These are phyloP conservation scores for Bradypodion pumilum DNA, from an alignment of 2,797 vertebrate species.

Conservation along the genomic window DNA sequence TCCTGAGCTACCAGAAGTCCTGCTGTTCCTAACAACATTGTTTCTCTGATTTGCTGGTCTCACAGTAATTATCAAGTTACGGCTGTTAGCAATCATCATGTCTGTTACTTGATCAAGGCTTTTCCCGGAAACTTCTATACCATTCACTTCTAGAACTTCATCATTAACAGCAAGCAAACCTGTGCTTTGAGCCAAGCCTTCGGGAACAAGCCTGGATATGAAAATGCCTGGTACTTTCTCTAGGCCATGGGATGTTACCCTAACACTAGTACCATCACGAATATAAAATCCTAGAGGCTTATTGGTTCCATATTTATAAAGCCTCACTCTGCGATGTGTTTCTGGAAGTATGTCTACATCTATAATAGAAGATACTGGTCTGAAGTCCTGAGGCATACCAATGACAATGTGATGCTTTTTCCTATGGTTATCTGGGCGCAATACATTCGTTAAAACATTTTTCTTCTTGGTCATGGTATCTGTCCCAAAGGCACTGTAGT, in stretches of 20 bases:
- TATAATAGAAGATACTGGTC: slow-evolving; percentile 96
- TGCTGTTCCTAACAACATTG: slow-evolving; percentile 88
- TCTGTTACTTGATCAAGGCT: slow-evolving; percentile 97
- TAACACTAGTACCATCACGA: slow-evolving; percentile 92
- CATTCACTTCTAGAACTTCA: slow-evolving; percentile 96
- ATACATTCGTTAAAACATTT: slow-evolving; percentile 88
- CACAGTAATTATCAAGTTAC: slow-evolving; percentile 96
- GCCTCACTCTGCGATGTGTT: slow-evolving; percentile 91
- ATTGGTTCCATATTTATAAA: slow-evolving; percentile 95
- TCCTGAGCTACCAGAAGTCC: slow-evolving; percentile 90
- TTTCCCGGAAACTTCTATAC: slow-evolving; percentile 94
- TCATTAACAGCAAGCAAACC: slow-evolving; percentile 95
- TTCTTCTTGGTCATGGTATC: slow-evolving; percentile 92
- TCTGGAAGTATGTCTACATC: slow-evolving; percentile 97
- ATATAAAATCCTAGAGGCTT: slow-evolving; percentile 98
- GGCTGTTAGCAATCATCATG: slow-evolving; percentile 99
- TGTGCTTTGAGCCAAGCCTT: slow-evolving; percentile 94
- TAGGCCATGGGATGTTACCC: slow-evolving; percentile 91
- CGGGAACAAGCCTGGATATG: slow-evolving; percentile 94
- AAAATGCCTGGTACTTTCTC: slow-evolving; percentile 97
- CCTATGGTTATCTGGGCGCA: slow-evolving; percentile 87
- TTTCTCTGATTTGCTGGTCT: slow-evolving; percentile 97
- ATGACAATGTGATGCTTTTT: slow-evolving; percentile 93
- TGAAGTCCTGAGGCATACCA: slow-evolving; percentile 93
- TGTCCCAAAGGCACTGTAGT: slow-evolving; percentile 91